These are phyloP conservation scores for Amphiprion clarkii DNA, from an alignment of 2,797 vertebrate genomes.

Conservation along the genomic window DNA sequence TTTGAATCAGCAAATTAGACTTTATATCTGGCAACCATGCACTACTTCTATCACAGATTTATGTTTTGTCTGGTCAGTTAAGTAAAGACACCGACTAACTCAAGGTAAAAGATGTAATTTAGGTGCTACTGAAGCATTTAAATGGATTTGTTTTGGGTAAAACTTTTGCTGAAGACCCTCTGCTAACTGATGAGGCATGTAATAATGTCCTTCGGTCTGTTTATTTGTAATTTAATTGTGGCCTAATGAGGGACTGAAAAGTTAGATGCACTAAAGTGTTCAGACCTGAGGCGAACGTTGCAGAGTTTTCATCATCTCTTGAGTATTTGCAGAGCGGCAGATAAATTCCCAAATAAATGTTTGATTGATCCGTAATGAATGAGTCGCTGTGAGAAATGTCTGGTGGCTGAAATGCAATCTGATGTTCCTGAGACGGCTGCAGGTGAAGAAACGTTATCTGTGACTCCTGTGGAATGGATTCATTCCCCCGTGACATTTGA, in stretches of 20 bases:
- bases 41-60: neutral
- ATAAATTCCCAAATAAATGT: conserved; percentile 1
- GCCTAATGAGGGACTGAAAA: neutral
- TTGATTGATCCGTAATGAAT: conserved; percentile 7
- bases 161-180: neutral
- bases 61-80: neutral
- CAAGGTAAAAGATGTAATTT: neutral
- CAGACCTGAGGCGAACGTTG: neutral
- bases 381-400: neutral
- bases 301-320: conserved; percentile 3
- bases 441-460: neutral
- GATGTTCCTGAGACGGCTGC: neutral
- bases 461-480: neutral
- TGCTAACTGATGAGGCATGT: neutral
- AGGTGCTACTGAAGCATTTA: neutral
- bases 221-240: neutral
- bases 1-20: too few relatives aligned
- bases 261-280: neutral
- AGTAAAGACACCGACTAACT: neutral
- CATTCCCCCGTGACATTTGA: neutral
- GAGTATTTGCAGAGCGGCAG: neutral
- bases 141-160: neutral
- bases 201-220: neutral
- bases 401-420: neutral
- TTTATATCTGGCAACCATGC: too few relatives aligned